A percentile compares a stretch with the other conserved stretches of the same genome.
phyloP scores from a whole-genome alignment of 2,797 vertebrate species.

The Triplophysa bombifrons region DNA sequence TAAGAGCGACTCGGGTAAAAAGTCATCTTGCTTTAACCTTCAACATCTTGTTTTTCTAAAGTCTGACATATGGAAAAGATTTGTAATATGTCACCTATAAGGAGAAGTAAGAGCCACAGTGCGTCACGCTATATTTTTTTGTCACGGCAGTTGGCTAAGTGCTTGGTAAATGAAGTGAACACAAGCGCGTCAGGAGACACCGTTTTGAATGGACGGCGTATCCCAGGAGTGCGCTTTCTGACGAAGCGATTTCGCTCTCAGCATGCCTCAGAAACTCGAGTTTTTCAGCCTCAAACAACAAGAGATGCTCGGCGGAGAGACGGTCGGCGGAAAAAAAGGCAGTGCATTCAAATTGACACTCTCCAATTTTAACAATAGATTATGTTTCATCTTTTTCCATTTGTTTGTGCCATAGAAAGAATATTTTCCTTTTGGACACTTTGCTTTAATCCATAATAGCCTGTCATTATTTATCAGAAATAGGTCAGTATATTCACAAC shows the following conservation, averaged over 20 bases:
- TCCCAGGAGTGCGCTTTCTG: constrained; percentile 56
- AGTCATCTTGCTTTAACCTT: constrained; percentile 29
- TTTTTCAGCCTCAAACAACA: constrained; percentile 56
- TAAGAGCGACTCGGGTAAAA: neutral
- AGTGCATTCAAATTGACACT: constrained; percentile 75
- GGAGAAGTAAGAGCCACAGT: constrained; percentile 23
- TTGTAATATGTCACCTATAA: constrained; percentile 33
- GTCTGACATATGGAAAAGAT: constrained; percentile 36
- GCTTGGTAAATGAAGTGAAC: constrained; percentile 55
- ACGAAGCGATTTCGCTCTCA: constrained; percentile 73
- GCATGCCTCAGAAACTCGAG: constrained; percentile 68
- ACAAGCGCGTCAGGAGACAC: constrained; percentile 35
- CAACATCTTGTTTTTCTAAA: constrained; percentile 43
- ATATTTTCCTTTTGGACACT: constrained; percentile 77
- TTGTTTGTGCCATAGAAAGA: constrained; percentile 75
- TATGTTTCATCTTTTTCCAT: constrained; percentile 76
- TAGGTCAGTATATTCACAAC: constrained; percentile 84
- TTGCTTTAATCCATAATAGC: constrained; percentile 80
- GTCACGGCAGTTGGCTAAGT: constrained; percentile 39
- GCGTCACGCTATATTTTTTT: constrained; percentile 13
- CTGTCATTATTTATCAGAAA: constrained; percentile 72
- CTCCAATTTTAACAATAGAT: constrained; percentile 69
- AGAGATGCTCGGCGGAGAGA: constrained; percentile 54
- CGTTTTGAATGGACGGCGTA: constrained; percentile 54
- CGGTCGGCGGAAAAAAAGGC: constrained; percentile 63